A percentile compares a stretch with the other conserved stretches of the same genome.
phyloP scores from a whole-genome alignment of 2,888 invertebrate genomes.

The Lochmaea crataegi region DNA sequence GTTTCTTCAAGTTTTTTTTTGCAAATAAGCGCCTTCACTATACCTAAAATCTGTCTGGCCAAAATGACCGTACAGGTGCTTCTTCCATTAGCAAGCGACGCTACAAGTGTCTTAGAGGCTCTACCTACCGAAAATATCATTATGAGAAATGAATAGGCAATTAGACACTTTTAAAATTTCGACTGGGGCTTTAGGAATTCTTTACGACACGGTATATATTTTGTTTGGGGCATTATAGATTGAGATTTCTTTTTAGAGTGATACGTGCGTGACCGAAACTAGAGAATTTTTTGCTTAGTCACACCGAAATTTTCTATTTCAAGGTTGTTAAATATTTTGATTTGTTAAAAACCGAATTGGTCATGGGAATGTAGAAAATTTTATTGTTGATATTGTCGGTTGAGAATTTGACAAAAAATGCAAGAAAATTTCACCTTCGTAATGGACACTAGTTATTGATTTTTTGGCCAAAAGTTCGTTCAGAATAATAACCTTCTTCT shows the following conservation, averaged over 20 bases:
- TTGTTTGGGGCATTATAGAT: conserved; percentile 4
- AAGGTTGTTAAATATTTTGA: conserved; percentile 9
- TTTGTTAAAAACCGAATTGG: background rate
- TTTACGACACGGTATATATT: conserved; percentile 4
- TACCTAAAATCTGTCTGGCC: conserved; percentile 10
- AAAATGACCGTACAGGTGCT: conserved; percentile 56
- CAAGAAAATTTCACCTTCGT: too few relatives aligned
- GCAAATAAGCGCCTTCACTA: background rate
- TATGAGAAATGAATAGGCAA: conserved; percentile 46
- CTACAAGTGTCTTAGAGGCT: conserved; percentile 47
- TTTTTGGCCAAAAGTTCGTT: too few relatives aligned
- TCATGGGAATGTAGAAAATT: background rate
- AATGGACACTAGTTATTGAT: too few relatives aligned
- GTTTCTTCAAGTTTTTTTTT: too few relatives aligned
- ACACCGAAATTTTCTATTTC: conserved; percentile 3
- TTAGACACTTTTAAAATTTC: conserved; percentile 35
- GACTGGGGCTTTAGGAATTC: background rate
- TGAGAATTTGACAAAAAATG: too few relatives aligned
- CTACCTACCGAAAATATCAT: conserved; percentile 43
- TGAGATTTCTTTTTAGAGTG: conserved; percentile 7
- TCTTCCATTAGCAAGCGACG: conserved; percentile 51
- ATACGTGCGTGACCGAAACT: conserved; percentile 13
- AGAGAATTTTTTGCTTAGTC: conserved; percentile 5
- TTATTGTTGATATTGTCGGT: too few relatives aligned
- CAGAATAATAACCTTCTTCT: too few relatives aligned